Conservation (phyloP, 2,113 vertebrate species). For the Phoxinus phoxinus region DNA sequence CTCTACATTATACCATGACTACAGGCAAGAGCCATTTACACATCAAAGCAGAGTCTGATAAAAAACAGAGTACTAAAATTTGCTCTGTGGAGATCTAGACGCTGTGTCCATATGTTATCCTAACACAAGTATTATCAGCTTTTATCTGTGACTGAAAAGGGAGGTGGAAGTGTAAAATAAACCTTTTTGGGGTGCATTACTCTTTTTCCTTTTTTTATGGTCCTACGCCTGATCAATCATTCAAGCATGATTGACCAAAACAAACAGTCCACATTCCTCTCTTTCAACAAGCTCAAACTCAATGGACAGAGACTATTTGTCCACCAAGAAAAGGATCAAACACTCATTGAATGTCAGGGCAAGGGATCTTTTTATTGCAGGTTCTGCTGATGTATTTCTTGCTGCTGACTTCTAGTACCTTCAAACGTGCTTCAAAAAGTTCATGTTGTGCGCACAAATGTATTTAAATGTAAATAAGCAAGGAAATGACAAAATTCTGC, state of each 20-base stretch:
- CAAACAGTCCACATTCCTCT: slow-evolving; percentile 53
- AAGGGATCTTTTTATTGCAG: slow-evolving; percentile 10
- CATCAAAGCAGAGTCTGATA: slow-evolving; percentile 39
- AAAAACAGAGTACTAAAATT: slow-evolving; percentile 27
- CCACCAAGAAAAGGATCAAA: slow-evolving; percentile 43
- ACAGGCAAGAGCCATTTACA: slow-evolving; percentile 37
- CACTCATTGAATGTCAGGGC: slow-evolving; percentile 16
- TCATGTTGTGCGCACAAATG: not conserved
- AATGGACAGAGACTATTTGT: slow-evolving; percentile 4
- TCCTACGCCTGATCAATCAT: slow-evolving; percentile 42
- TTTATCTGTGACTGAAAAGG: slow-evolving; percentile 7
- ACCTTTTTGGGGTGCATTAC: slow-evolving; percentile 8
- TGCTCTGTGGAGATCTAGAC: not conserved
- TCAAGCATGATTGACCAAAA: slow-evolving; percentile 49
- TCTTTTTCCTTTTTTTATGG: not conserved
- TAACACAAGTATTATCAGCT: slow-evolving; percentile 28
- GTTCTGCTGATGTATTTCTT: slow-evolving; percentile 39
- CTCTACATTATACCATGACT: slow-evolving; percentile 9
- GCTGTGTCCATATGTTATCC: not conserved
- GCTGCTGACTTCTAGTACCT: not conserved
- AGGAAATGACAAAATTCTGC: not conserved
- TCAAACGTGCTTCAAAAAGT: not conserved
- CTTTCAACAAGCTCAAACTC: slow-evolving; percentile 27
- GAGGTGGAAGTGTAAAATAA: not conserved
- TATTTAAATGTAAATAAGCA: not conserved